These are phyloP conservation scores for Drosophila athabasca DNA, from an alignment of 1,140 invertebrate species.

Conservation along the genomic window DNA sequence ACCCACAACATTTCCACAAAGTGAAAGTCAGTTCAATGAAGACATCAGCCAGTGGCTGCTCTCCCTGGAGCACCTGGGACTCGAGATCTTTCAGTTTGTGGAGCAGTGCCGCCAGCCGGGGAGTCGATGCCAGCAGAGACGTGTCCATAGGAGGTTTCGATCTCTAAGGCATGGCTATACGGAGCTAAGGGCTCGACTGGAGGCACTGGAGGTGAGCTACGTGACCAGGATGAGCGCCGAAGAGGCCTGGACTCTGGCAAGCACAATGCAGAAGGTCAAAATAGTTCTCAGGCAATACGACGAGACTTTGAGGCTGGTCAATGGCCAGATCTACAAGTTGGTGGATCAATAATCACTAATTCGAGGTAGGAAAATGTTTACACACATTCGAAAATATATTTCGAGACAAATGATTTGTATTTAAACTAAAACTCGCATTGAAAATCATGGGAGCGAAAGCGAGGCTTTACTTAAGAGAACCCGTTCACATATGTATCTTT, in stretches of 20 bases:
- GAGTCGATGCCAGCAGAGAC: slow-evolving; percentile 24
- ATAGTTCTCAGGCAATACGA: slow-evolving; percentile 38
- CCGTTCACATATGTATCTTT: neutral
- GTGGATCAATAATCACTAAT: slow-evolving; percentile 36
- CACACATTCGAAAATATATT: too few relatives aligned
- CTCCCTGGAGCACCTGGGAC: slow-evolving; percentile 23
- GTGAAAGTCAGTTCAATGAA: slow-evolving; percentile 19
- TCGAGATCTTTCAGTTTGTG: slow-evolving; percentile 31
- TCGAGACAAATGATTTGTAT: too few relatives aligned
- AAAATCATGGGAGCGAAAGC: too few relatives aligned
- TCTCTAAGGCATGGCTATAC: slow-evolving; percentile 27
- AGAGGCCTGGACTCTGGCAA: slow-evolving; percentile 9
- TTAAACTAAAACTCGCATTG: too few relatives aligned
- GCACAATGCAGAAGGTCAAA: slow-evolving; percentile 20
- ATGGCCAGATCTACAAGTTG: slow-evolving; percentile 30
- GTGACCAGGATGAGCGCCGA: slow-evolving; percentile 25
- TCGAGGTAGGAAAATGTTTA: neutral
- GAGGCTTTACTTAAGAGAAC: too few relatives aligned
- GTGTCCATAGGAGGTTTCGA: slow-evolving; percentile 39
- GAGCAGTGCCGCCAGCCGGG: slow-evolving; percentile 39
- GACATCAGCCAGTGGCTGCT: slow-evolving; percentile 38
- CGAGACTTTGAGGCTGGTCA: slow-evolving; percentile 22
- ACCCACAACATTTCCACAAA: too few relatives aligned
- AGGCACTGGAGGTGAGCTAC: slow-evolving; percentile 37
- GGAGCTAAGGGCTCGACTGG: slow-evolving; percentile 36